Conservation (phyloP, 2,888 invertebrate species). For the Oligia fasciuncula region DNA sequence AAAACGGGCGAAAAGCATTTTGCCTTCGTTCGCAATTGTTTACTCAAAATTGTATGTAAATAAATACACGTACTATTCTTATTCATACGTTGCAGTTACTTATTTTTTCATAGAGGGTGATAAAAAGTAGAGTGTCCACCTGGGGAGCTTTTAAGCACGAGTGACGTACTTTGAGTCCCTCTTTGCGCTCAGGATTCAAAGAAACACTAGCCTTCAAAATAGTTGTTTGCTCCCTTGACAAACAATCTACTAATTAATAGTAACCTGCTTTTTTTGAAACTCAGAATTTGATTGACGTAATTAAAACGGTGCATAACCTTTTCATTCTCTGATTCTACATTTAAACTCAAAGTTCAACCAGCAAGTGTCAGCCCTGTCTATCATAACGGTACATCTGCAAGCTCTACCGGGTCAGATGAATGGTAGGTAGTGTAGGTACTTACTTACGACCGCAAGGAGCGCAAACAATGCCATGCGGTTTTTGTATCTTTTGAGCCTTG, state of each 20-base stretch:
- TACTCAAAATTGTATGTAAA: neutral
- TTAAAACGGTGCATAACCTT: neutral
- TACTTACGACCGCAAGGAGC: constrained; percentile 27
- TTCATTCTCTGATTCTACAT: neutral
- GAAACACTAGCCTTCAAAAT: too few relatives aligned
- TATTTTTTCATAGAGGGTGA: too few relatives aligned
- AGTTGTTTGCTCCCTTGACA: too few relatives aligned
- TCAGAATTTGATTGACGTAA: neutral
- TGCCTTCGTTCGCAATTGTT: neutral
- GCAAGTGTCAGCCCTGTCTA: constrained; percentile 31
- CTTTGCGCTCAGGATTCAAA: too few relatives aligned
- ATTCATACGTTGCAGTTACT: too few relatives aligned
- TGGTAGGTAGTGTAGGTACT: constrained; percentile 13
- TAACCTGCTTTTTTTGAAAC: too few relatives aligned
- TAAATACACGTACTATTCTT: too few relatives aligned
- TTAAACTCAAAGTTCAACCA: neutral
- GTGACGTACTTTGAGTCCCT: too few relatives aligned
- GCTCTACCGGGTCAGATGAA: constrained; percentile 45
- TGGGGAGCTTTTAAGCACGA: too few relatives aligned
- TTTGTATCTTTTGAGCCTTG: constrained; percentile 29
- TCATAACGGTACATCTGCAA: constrained; percentile 53
- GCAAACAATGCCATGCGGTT: constrained; percentile 49
- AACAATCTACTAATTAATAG: too few relatives aligned
- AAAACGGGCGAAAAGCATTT: neutral
- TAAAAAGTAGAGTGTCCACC: too few relatives aligned